Conservation (phyloP, 2,113 vertebrate genomes). For the Micronisus gabar region DNA sequence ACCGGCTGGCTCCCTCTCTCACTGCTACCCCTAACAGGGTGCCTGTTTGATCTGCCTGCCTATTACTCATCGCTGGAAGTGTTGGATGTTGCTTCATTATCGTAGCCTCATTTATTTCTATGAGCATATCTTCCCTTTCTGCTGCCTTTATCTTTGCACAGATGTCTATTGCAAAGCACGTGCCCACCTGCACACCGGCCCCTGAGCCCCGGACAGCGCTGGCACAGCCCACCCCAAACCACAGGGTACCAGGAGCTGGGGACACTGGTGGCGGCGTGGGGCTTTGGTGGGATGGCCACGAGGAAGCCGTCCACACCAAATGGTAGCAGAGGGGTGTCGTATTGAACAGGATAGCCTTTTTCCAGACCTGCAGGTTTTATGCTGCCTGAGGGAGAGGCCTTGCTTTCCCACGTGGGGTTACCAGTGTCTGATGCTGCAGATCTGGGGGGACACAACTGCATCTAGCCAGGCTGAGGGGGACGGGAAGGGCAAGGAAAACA, state of each 20-base stretch:
- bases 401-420: fast-evolving
- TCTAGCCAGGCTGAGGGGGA: neutral
- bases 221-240: neutral
- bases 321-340: neutral
- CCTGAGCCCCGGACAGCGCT: neutral
- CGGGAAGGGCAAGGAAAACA: neutral
- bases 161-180: neutral
- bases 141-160: neutral
- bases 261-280: neutral
- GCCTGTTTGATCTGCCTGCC: slow-evolving; percentile 7
- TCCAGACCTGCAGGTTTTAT: neutral
- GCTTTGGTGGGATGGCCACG: fast-evolving
- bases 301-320: neutral
- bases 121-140: neutral
- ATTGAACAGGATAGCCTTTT: neutral
- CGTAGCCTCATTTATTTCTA: neutral
- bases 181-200: neutral
- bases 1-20: neutral
- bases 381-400: neutral
- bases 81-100: slow-evolving; percentile 10
- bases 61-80: neutral
- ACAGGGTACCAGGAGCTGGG: neutral
- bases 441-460: fast-evolving
- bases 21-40: neutral
- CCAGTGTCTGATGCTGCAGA: neutral